Percentiles rank a stretch among this genome's conserved stretches.
Evolutionary conservation across 2,888 invertebrate genomes (phyloP).

Genomic region (Erebia ligea): DNA sequence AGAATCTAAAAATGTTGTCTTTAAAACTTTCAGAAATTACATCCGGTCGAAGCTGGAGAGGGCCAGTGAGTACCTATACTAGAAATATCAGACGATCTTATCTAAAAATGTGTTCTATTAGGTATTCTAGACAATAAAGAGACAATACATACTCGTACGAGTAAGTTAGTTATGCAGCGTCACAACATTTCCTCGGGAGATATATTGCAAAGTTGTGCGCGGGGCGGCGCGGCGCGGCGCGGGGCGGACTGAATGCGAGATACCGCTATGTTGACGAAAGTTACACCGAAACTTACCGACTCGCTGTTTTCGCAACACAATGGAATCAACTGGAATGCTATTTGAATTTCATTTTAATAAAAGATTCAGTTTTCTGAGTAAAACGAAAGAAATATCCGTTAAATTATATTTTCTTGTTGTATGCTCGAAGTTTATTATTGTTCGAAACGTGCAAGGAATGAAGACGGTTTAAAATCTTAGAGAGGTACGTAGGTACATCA

Average conservation of each 20-base stretch:
- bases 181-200: neutral
- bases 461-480: too few species aligned
- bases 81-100: neutral
- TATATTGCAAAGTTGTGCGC: slow-evolving; percentile 6
- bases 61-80: neutral
- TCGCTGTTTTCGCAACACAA: neutral
- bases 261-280: neutral
- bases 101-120: neutral
- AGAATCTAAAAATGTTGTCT: too few species aligned
- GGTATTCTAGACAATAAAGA: neutral
- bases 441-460: too few species aligned
- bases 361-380: neutral
- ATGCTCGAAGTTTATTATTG: too few species aligned
- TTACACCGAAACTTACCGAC: slow-evolving; percentile 1
- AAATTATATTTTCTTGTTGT: too few species aligned
- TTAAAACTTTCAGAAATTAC: too few species aligned
- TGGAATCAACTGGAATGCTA: slow-evolving; percentile 1
- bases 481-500: too few species aligned
- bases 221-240: neutral
- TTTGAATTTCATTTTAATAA: neutral
- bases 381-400: too few species aligned
- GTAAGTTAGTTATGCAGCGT: neutral
- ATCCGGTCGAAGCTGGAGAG: neutral
- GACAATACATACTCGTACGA: slow-evolving; percentile 1
- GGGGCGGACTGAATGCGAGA: neutral